Evolutionary conservation across 2,797 vertebrate genomes (phyloP).

Genomic region (Girardinus metallicus): DNA sequence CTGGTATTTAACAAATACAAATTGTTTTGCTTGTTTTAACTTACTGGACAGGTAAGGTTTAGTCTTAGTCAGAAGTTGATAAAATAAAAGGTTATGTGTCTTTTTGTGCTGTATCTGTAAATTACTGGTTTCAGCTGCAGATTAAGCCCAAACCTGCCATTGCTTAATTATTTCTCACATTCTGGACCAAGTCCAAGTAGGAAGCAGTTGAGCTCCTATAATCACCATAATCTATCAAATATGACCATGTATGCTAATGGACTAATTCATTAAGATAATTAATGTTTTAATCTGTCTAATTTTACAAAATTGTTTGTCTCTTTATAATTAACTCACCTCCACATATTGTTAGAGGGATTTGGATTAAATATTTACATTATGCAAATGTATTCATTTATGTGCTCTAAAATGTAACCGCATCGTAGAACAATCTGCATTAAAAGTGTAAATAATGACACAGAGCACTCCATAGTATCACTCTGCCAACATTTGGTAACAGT

Average conservation of each 20-base stretch:
- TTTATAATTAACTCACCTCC: not conserved
- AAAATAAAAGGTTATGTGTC: slow-evolving; percentile 15
- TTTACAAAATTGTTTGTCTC: slow-evolving; percentile 21
- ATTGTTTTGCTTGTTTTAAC: not conserved
- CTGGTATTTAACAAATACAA: not conserved
- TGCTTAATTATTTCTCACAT: slow-evolving; percentile 47
- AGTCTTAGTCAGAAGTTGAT: not conserved
- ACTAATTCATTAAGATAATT: slow-evolving; percentile 57
- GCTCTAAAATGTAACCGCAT: not conserved
- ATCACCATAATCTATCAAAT: slow-evolving; percentile 59
- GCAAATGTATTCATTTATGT: slow-evolving; percentile 14
- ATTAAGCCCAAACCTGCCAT: slow-evolving; percentile 43
- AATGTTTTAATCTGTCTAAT: slow-evolving; percentile 42
- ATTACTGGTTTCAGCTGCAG: slow-evolving; percentile 36
- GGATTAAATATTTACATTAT: slow-evolving; percentile 12
- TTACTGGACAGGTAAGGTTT: not conserved
- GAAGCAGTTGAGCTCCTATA: slow-evolving; percentile 45
- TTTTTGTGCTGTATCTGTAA: slow-evolving; percentile 52
- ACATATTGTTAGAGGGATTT: not conserved
- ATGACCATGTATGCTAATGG: slow-evolving; percentile 50
- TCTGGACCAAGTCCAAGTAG: slow-evolving; percentile 54
- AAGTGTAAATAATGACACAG: not conserved
- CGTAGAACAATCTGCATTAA: not conserved
- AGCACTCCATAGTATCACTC: too few relatives aligned
- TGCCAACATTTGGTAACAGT: not conserved